Evolutionary conservation across 2,888 invertebrate species (phyloP), one percentile per base, ranked within the genome.

Genomic region (Nudaria mundana): DNA sequence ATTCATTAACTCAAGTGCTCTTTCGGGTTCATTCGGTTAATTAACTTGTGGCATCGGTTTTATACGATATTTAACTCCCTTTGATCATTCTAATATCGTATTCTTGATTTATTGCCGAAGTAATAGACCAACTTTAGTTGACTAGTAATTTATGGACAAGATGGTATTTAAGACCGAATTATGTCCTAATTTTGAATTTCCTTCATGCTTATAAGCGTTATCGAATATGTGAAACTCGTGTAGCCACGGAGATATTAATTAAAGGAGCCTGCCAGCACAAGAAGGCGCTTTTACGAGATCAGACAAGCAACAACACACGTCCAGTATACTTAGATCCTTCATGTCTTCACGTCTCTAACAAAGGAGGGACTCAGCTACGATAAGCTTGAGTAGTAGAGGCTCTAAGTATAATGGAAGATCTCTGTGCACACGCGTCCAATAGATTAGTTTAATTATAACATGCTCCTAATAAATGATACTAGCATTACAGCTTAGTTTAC

Each of bases 221-320:
- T 71, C 69, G 59, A 67, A 66, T 71, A 75, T 71, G 68, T 73
- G 75, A 58, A 61, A 59, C 64, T 67, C 56, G 57, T 71, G 59
- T 72, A 73, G 77, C 76, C 75, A 63, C 71, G 56, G 69, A 73
- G 81, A 81, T 82, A 81, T 83, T 86, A 85, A 85, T 86, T 85
- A 86, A 81, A 77, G 77, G 74, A 72, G 68, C 61, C 79, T 81
- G 86, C 81, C 85, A 83, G 63, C 72, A 63, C 85, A 84, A 85
- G 81, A 81, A 81, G 85, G 85, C 77, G 79, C 72, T 61, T 64
- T 63, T 67, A 65, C 62, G 63, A 75, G 75, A 80, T 76, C 73
- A 80, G 77, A 74, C 72, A 72, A 64, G 71, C 68, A 64, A 55
- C 58, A 54, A 39, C 73, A 70, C 64, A 60, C 57, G 66, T 64